Evolutionary conservation across 1,140 invertebrate genomes (phyloP).

Genomic region (Copidosoma floridanum): DNA sequence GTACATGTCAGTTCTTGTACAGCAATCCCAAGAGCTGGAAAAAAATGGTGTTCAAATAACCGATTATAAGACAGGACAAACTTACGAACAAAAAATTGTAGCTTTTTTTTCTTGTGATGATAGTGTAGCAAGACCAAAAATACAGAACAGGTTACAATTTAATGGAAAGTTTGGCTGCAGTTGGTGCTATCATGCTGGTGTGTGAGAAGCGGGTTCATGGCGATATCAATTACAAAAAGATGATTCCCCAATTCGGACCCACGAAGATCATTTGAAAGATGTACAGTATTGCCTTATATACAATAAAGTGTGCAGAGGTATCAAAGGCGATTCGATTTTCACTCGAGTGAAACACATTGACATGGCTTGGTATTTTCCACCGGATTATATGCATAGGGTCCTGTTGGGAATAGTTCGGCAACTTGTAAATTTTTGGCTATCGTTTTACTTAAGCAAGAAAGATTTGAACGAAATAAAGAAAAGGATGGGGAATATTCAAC

Average conservation of each 20-base stretch:
- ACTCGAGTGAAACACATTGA: not conserved
- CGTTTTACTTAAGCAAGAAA: not conserved
- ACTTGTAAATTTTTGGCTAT: not conserved
- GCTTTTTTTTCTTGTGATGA: not conserved
- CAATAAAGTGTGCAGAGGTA: not conserved
- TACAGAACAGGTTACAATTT: constrained; percentile 12
- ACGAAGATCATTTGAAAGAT: not conserved
- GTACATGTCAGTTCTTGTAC: not conserved
- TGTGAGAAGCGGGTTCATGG: not conserved
- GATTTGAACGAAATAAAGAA: not conserved
- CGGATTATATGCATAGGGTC: not conserved
- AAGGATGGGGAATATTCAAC: not conserved
- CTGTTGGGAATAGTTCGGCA: not conserved
- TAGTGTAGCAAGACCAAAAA: not conserved
- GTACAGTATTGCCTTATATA: not conserved
- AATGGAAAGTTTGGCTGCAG: constrained; percentile 6
- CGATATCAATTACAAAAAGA: not conserved
- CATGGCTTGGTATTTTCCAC: not conserved
- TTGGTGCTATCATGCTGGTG: not conserved
- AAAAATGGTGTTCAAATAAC: not conserved
- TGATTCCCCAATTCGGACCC: not conserved
- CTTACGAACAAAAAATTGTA: not conserved
- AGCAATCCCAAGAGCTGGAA: not conserved
- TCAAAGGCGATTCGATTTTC: not conserved
- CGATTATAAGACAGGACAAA: not conserved